phyloP scores from a whole-genome alignment of 2,797 vertebrate species.

The Selene dorsalis region DNA sequence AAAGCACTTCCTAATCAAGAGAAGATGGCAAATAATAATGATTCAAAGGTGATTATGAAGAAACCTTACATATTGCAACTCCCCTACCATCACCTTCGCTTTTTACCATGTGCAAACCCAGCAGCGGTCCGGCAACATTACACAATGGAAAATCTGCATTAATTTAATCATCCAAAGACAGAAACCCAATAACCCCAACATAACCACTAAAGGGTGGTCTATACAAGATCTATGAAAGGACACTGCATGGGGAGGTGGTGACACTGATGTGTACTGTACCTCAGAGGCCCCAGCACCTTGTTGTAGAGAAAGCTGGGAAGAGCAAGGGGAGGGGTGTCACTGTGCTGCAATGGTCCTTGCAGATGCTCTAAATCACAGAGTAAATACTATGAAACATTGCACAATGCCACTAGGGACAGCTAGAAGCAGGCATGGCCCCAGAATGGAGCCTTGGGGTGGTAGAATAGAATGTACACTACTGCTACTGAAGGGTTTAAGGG shows the following conservation, averaged over 20 bases:
- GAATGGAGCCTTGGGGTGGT: slow-evolving; percentile 38
- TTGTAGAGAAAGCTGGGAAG: slow-evolving; percentile 24
- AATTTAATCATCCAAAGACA: slow-evolving; percentile 45
- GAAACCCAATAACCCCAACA: slow-evolving; percentile 32
- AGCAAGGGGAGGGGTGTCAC: slow-evolving; percentile 45
- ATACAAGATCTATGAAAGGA: slow-evolving; percentile 41
- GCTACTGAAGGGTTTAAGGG: slow-evolving; percentile 55
- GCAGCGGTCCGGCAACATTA: slow-evolving; percentile 49
- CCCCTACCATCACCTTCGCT: slow-evolving; percentile 35
- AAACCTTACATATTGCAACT: slow-evolving; percentile 69
- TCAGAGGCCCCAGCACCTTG: slow-evolving; percentile 29
- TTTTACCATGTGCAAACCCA: slow-evolving; percentile 46
- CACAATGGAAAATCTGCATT: slow-evolving; percentile 40
- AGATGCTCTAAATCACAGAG: slow-evolving; percentile 82
- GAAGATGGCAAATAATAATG: slow-evolving; percentile 45
- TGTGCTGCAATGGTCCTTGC: slow-evolving; percentile 73
- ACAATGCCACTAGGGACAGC: slow-evolving; percentile 74
- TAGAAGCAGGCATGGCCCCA: slow-evolving; percentile 77
- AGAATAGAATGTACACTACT: slow-evolving; percentile 43
- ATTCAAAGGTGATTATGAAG: slow-evolving; percentile 58
- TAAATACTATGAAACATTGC: slow-evolving; percentile 86
- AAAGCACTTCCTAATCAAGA: slow-evolving; percentile 72
- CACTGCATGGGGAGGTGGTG: slow-evolving; percentile 33
- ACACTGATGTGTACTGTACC: slow-evolving; percentile 29
- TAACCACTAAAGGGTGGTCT: slow-evolving; percentile 26